Base-by-base conservation (phyloP, 2,888 invertebrate genomes). In the Melanchra persicariae region DNA sequence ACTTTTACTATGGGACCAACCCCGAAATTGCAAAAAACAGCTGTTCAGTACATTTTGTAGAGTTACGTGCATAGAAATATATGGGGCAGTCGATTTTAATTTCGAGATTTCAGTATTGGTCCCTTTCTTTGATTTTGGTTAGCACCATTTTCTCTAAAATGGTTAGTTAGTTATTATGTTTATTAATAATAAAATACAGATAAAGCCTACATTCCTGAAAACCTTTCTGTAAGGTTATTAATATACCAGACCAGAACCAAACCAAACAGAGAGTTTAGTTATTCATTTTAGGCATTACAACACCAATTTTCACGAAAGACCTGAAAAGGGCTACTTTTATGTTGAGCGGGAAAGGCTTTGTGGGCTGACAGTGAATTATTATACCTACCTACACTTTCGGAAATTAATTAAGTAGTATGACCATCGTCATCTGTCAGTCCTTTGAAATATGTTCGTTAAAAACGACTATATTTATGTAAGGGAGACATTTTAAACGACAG, bases 311-410 rank as follows among this genome's bases (percentile, higher is more conserved):
- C 37, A 52, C 22, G 26, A 62, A 37, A 47, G 12, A 52, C 37
- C n/a, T 51, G n/a, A 67, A 68, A 54, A 49, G 45, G 45, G 24
- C 26, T 2, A 49, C 24, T 24, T 59, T 60, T 30, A 55, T 22
- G n/a, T 51, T n/a, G 15, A 12, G 0, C 47, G 17, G 17, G 17
- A 19, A 15, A 45, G 30, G n/a, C n/a, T 12, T 60, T 40, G 7
- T 9, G 17, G 40, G 22, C 5, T 52, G 26, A 45, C 19, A 40
- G 51, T 66, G 75, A 77, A 67, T 63, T 67, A 79, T 67, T 47
- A 45, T 63, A 43, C 9, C 45, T 7, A 45, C 34, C 15, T 34
- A 60, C 24, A 54, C 58, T 66, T 66, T 62, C 2, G 7, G 37
- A 66, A 59, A 62, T 66, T 49, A 43, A 66, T 63, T 40, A 68